Evolutionary conservation across 2,113 vertebrate species (phyloP).

Genomic region (Lampris megalopsis): DNA sequence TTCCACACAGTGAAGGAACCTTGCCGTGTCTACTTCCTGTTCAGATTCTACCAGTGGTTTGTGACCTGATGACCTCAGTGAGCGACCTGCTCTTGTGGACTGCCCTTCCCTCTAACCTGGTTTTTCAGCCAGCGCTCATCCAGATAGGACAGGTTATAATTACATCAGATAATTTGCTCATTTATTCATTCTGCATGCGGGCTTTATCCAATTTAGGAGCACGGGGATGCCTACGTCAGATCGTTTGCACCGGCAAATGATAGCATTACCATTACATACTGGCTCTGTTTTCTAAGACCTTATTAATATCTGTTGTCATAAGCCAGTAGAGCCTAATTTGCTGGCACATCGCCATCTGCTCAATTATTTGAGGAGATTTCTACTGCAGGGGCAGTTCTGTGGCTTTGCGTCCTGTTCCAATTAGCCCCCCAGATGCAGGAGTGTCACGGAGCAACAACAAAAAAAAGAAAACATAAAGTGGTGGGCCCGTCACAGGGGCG

Average conservation of each 20-base stretch:
- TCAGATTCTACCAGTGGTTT: neutral
- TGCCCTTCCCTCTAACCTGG: too few species aligned
- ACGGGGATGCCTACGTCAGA: too few species aligned
- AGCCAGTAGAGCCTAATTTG: neutral
- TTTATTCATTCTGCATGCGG: too few species aligned
- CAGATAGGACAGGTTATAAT: neutral
- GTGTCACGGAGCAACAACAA: conserved; percentile 15
- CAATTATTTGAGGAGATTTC: conserved; percentile 20
- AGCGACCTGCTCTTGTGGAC: neutral
- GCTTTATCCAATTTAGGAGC: too few species aligned
- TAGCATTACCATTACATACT: too few species aligned
- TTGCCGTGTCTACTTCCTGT: neutral
- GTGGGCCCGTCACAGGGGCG: neutral
- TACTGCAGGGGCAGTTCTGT: conserved; percentile 7
- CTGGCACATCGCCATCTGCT: neutral
- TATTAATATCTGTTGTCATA: neutral
- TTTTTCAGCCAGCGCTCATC: neutral
- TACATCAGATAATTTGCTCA: neutral
- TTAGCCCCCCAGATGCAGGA: conserved; percentile 28
- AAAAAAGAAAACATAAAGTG: neutral
- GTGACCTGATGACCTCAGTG: neutral
- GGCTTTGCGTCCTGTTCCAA: conserved; percentile 10
- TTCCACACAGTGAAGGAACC: neutral
- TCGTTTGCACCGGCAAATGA: too few species aligned
- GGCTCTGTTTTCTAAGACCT: neutral